phyloP scores from a whole-genome alignment of 2,113 vertebrate genomes.

The Lucifuga dentata region DNA sequence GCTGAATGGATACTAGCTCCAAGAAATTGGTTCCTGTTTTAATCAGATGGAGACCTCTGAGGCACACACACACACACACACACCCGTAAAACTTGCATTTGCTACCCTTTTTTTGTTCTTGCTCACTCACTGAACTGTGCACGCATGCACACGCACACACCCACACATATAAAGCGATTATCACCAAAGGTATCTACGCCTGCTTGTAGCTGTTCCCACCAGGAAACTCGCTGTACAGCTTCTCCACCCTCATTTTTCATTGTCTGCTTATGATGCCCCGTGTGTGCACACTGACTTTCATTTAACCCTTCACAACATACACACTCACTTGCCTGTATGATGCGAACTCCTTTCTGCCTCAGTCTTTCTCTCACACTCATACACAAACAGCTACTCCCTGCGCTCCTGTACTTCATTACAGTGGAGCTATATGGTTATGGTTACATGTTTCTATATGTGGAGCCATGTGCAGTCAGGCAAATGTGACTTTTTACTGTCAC shows the following conservation, averaged over 20 bases:
- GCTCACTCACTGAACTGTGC: slow-evolving; percentile 18
- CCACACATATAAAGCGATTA: slow-evolving; percentile 69
- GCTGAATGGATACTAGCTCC: slow-evolving; percentile 49
- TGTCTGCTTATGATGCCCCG: slow-evolving; percentile 83
- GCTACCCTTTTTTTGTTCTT: slow-evolving; percentile 40
- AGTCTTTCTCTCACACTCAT: slow-evolving; percentile 18
- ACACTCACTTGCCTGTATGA: slow-evolving; percentile 49
- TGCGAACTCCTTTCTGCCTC: slow-evolving; percentile 17
- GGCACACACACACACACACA: slow-evolving; percentile 16
- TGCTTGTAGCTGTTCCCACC: slow-evolving; percentile 75
- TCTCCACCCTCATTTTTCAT: slow-evolving; percentile 81
- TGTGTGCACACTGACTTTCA: slow-evolving; percentile 82
- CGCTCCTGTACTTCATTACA: slow-evolving; percentile 34
- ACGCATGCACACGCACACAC: slow-evolving; percentile 39
- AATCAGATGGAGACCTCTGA: slow-evolving; percentile 53
- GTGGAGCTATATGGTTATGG: slow-evolving; percentile 21
- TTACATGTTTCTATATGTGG: slow-evolving; percentile 2
- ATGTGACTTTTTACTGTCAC: slow-evolving; percentile 14
- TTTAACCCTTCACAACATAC: slow-evolving; percentile 77
- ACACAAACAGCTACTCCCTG: slow-evolving; percentile 22
- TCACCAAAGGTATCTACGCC: slow-evolving; percentile 70
- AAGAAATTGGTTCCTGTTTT: slow-evolving; percentile 57
- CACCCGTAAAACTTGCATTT: slow-evolving; percentile 15
- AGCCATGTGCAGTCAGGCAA: slow-evolving; percentile 14
- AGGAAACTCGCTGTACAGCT: slow-evolving; percentile 73